A percentile compares a stretch with the other conserved stretches of the same genome.
These are phyloP conservation scores for Cebidichthys violaceus DNA, from an alignment of 2,113 vertebrate species.

Conservation along the genomic window DNA sequence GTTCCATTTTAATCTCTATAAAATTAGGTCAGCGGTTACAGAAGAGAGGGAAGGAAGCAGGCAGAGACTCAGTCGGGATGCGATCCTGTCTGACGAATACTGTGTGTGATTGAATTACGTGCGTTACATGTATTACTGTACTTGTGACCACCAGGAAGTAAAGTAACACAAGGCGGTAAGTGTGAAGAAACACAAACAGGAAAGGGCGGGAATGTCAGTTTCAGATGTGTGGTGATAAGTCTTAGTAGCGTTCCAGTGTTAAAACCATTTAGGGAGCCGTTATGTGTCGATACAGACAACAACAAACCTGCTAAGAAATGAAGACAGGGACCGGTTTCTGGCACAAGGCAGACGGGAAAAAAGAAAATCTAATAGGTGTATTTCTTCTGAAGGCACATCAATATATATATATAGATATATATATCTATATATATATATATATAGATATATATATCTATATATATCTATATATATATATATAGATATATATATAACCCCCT, in stretches of 20 bases:
- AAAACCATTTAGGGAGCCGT: constrained; percentile 27
- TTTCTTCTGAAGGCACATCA: constrained; percentile 79
- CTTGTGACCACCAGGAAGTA: constrained; percentile 33
- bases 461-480: too few relatives aligned
- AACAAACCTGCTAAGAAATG: constrained; percentile 32
- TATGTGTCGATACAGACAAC: constrained; percentile 36
- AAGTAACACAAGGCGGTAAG: constrained; percentile 58
- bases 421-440: too few relatives aligned
- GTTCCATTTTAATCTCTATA: constrained; percentile 65
- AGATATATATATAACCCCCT: constrained; percentile 51
- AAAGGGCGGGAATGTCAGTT: constrained; percentile 68
- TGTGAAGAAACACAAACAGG: constrained; percentile 30
- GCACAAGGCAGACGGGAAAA: constrained; percentile 47
- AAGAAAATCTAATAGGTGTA: constrained; percentile 27
- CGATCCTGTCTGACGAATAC: constrained; percentile 62
- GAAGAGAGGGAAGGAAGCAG: constrained; percentile 62
- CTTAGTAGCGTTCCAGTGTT: constrained; percentile 62
- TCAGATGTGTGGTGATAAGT: constrained; percentile 45
- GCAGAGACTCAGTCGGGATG: constrained; percentile 53
- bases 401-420: constrained; percentile 5
- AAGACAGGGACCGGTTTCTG: constrained; percentile 35
- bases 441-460: too few relatives aligned
- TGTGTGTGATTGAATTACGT: constrained; percentile 22
- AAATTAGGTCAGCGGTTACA: constrained; percentile 64
- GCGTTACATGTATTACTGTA: constrained; percentile 46